A percentile compares a stretch with the other conserved stretches of the same genome.
phyloP scores from a whole-genome alignment of 2,113 vertebrate genomes.

The Alligator mississippiensis region DNA sequence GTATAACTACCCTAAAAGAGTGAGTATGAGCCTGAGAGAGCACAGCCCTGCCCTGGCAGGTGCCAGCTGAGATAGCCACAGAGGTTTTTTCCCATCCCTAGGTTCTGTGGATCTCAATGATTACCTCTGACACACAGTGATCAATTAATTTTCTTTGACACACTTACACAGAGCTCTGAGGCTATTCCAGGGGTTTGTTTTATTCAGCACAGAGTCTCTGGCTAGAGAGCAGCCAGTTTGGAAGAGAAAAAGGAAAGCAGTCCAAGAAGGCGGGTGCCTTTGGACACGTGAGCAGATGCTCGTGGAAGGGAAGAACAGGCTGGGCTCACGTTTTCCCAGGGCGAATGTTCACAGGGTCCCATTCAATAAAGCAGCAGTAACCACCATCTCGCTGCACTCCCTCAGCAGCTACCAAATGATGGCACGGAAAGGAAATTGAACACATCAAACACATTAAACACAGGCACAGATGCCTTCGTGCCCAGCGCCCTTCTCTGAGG shows the following conservation, averaged over 20 bases:
- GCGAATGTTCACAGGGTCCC: not conserved
- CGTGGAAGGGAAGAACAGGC: not conserved
- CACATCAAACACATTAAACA: slow-evolving; percentile 75
- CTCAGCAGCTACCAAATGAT: slow-evolving; percentile 57
- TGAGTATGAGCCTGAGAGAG: not conserved
- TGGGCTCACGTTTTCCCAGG: not conserved
- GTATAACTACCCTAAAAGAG: not conserved
- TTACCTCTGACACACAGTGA: slow-evolving; percentile 48
- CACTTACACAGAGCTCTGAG: slow-evolving; percentile 7
- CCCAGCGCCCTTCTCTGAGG: not conserved
- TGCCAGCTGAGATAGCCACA: not conserved
- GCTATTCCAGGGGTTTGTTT: not conserved
- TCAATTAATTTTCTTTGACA: slow-evolving; percentile 67
- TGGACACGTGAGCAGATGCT: not conserved
- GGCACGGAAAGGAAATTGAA: slow-evolving; percentile 70
- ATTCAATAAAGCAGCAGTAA: slow-evolving; percentile 67
- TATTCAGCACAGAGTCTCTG: not conserved
- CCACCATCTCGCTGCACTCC: slow-evolving; percentile 60
- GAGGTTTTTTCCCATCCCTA: slow-evolving; percentile 19
- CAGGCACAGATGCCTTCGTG: slow-evolving; percentile 40
- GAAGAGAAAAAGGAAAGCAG: not conserved
- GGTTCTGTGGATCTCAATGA: slow-evolving; percentile 45
- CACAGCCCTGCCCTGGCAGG: slow-evolving; percentile 39
- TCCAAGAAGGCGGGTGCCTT: not conserved
- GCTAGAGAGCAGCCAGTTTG: not conserved